These are phyloP conservation scores for Nephrotoma guestfalica DNA, from an alignment of 2,888 invertebrate species.

Conservation along the genomic window DNA sequence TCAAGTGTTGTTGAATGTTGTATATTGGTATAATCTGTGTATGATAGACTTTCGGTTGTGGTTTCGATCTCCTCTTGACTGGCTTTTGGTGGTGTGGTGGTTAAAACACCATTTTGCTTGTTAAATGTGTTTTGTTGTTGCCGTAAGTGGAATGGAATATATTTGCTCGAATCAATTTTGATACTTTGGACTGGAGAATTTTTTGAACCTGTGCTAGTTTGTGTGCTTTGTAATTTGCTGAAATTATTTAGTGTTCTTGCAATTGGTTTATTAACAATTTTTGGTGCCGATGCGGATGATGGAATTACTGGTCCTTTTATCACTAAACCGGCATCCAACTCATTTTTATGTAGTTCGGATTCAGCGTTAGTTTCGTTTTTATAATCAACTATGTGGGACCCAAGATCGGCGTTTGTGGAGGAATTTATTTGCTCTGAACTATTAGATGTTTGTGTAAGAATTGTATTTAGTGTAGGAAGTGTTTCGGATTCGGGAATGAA, in stretches of 20 bases:
- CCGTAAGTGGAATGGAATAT: not conserved
- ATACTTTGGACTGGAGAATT: not conserved
- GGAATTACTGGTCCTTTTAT: not conserved
- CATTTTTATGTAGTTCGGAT: not conserved
- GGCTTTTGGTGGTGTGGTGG: not conserved
- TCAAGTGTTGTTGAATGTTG: not conserved
- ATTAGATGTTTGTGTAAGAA: not conserved
- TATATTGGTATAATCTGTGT: not conserved
- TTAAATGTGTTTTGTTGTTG: not conserved
- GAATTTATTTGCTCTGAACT: not conserved
- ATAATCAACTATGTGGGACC: not conserved
- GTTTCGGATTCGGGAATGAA: not conserved
- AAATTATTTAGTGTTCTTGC: not conserved
- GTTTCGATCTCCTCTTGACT: not conserved
- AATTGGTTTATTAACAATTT: not conserved
- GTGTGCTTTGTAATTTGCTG: not conserved
- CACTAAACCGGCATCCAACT: not conserved
- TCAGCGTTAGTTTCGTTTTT: not conserved
- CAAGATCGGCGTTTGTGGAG: not conserved
- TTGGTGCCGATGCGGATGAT: not conserved
- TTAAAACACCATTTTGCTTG: not conserved
- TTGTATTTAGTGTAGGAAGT: not conserved
- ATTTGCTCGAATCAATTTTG: not conserved
- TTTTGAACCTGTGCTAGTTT: not conserved
- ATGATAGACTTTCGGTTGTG: not conserved